Evolutionary conservation across 2,797 vertebrate species (phyloP).

Genomic region (Ptychobarbus kaznakovi): DNA sequence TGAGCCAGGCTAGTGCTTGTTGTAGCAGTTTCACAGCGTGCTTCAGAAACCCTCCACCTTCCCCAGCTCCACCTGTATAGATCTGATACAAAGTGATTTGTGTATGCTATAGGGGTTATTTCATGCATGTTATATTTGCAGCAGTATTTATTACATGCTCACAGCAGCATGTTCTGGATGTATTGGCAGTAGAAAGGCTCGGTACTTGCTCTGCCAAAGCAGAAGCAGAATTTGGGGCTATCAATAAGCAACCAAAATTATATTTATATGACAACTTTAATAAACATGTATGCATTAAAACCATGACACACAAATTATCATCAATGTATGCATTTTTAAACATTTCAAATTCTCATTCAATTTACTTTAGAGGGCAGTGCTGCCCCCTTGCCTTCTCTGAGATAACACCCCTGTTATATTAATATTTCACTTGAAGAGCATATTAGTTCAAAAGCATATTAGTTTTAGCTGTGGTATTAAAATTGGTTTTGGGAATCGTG

Average conservation of each 20-base stretch:
- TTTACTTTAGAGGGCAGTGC: not conserved
- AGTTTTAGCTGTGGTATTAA: slow-evolving; percentile 5
- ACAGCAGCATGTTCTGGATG: too few species aligned
- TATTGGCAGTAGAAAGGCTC: too few species aligned
- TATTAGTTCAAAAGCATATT: not conserved
- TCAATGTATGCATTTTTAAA: not conserved
- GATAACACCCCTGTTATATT: not conserved
- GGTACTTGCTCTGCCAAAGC: too few species aligned
- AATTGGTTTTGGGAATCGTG: slow-evolving; percentile 4
- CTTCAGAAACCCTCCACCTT: too few species aligned
- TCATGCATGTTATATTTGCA: too few species aligned
- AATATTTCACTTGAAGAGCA: not conserved
- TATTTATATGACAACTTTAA: not conserved
- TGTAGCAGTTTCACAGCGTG: too few species aligned
- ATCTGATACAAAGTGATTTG: too few species aligned
- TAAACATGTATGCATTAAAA: not conserved
- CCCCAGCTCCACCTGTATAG: too few species aligned
- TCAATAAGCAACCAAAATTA: not conserved
- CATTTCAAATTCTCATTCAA: not conserved
- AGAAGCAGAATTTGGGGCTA: not conserved
- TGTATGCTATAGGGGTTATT: too few species aligned
- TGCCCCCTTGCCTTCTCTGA: not conserved
- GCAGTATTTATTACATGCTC: too few species aligned
- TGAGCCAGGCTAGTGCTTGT: too few species aligned
- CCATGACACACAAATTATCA: not conserved